A percentile compares a stretch with the other conserved stretches of the same genome.
These are phyloP conservation scores for Cryptocephalus primarius DNA, from an alignment of 2,888 invertebrate species.

Conservation along the genomic window DNA sequence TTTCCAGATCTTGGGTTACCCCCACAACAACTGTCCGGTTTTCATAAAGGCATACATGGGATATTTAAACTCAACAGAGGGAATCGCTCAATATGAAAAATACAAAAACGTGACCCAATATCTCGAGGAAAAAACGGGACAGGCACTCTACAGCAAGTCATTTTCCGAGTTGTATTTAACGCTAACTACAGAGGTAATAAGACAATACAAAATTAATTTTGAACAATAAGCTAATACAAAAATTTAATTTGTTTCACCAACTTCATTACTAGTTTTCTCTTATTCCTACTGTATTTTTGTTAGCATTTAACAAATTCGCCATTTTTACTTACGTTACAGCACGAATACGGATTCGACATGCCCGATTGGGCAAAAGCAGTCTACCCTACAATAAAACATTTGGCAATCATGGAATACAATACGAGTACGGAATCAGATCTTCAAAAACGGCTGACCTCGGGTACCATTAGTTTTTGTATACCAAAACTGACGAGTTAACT, in stretches of 20 bases:
- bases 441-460: conserved; percentile 14
- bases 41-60: conserved; percentile 15
- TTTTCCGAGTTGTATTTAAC: conserved; percentile 19
- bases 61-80: conserved; percentile 16
- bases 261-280: background rate
- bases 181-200: conserved; percentile 17
- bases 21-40: conserved; percentile 18
- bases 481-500: no score
- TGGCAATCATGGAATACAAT: conserved; percentile 30
- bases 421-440: conserved; percentile 25
- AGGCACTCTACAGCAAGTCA: conserved; percentile 13
- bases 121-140: conserved; percentile 14
- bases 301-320: background rate
- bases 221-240: background rate
- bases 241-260: no score
- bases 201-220: background rate
- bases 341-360: conserved; percentile 28
- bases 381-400: conserved; percentile 29
- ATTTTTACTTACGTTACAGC: conserved; percentile 14
- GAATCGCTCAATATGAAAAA: conserved; percentile 14
- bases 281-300: background rate
- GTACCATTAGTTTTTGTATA: conserved; percentile 7
- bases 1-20: conserved; percentile 19
- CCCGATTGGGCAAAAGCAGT: conserved; percentile 36
- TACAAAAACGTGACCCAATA: conserved; percentile 11